Percentiles rank a stretch among this genome's conserved stretches.
These are phyloP conservation scores for Yasuhikotakia modesta DNA, from an alignment of 2,797 vertebrate genomes.

Conservation along the genomic window DNA sequence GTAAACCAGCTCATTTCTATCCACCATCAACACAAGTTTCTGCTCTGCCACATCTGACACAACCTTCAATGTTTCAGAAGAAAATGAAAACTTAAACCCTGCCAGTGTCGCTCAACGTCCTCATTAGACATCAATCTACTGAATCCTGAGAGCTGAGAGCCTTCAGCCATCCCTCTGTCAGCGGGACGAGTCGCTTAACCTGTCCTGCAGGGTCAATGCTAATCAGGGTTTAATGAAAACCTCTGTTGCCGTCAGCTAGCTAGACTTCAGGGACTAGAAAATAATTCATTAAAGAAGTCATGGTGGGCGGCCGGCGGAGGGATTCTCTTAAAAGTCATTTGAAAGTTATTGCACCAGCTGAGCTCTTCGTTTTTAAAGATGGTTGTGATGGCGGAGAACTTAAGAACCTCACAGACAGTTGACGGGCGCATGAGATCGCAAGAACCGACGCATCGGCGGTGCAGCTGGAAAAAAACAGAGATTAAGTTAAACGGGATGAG, in stretches of 20 bases:
- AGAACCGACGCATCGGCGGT: background rate
- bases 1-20: background rate
- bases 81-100: slow-evolving; percentile 44
- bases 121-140: slow-evolving; percentile 56
- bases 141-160: slow-evolving; percentile 48
- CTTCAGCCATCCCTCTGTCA: slow-evolving; percentile 59
- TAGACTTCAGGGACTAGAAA: slow-evolving; percentile 62
- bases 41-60: slow-evolving; percentile 34
- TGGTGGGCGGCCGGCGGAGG: slow-evolving; percentile 43
- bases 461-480: slow-evolving; percentile 24
- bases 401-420: slow-evolving; percentile 1
- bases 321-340: slow-evolving; percentile 59
- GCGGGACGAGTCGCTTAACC: slow-evolving; percentile 51
- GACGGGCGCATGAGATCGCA: background rate
- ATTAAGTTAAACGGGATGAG: slow-evolving; percentile 3
- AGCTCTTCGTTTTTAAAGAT: slow-evolving; percentile 20
- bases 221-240: slow-evolving; percentile 66
- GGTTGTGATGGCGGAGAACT: background rate
- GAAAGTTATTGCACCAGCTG: slow-evolving; percentile 56
- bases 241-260: slow-evolving; percentile 63
- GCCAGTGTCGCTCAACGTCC: slow-evolving; percentile 49
- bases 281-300: slow-evolving; percentile 59
- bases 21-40: slow-evolving; percentile 19
- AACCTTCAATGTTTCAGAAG: slow-evolving; percentile 55
- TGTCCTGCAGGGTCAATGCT: slow-evolving; percentile 62